Evolutionary conservation across 2,888 invertebrate genomes (phyloP), one percentile per base, ranked within the genome.

Genomic region (Xestia c-nigrum): DNA sequence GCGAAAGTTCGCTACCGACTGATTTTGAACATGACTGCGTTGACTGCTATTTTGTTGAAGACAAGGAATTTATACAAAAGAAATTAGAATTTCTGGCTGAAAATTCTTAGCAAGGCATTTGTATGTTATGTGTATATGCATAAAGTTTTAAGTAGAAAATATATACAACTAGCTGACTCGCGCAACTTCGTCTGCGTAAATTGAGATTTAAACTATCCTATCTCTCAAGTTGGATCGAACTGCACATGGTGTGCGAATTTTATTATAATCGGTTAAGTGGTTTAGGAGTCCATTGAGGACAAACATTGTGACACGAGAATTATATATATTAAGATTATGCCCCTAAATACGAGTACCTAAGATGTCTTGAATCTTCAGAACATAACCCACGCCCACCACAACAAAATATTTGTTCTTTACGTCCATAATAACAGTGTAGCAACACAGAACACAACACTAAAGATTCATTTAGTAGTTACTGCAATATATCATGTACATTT

Each of bases 381-480:
- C 2, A 24, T 50, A 50, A 31, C 14, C 40, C 46, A 59, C 2
- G 40, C 31, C 3, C 50, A 38, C 19, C 46, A 31, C 14, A 57
- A 21, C 16, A 21, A 52, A 47, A 59, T 9, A 31, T 16, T n/a
- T 16, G 3, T 75, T 65, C 19, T 59, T 14, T 10, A 43, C 31
- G 9, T 21, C 38, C 14, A 38, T 21, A 57, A 38, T 40, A 31
- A 46, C 46, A 24, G n/a, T 50, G 31, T 57, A 43, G 19, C 67
- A 50, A 63, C 31, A 47, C 14, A n/a, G 65, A 78, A 70, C 47
- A 43, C 50, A 66, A 31, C 31, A 71, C 64, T 47, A 19, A 52
- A 59, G 16, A 55, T 73, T 57, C 64, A 79, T 75, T 65, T 63
- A 10, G 79, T 69, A 72, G 46, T 43, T 74, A 68, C 24, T 59